Base-by-base conservation (phyloP, 1,140 invertebrate species). In the Tetragnatha versicolor region DNA sequence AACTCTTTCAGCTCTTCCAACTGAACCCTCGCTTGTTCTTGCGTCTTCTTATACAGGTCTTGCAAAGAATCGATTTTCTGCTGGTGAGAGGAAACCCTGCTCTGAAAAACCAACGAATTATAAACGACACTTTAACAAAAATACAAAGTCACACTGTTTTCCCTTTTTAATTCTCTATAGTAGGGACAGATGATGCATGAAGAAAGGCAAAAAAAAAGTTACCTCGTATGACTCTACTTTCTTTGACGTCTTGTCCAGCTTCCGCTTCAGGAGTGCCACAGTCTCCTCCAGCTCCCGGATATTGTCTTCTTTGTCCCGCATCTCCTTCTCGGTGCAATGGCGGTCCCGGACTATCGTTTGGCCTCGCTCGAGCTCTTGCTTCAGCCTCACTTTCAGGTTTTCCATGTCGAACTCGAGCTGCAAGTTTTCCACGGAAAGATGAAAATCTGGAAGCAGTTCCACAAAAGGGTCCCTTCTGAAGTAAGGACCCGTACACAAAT, bases 161-260 rank as follows among this genome's bases (percentile, higher is more conserved):
- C 49, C 10, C 17, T 37, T 31, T 66, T 66, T 61, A 17, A 4
- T 20, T 3, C 31, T 17, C 20, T 33, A 61, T 22, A 7, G 4
- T n/a, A 12, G 9, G 7, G 17, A 20, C 12, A 14, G n/a, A 17
- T 2, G 12, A 60, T 9, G 3, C 20, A 51, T 6, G 22, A 49
- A 51, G 47, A 25, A 0, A 31, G 4, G 17, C 5, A 27, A 6
- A 55, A 39, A 25, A 35, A 20, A 47, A 6, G 3, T 47, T 63
- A 75, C 72, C 63, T 75, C 58, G 51, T 75, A 75, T 33, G 55
- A 63, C 25, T 63, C 51, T 10, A 75, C 63, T 51, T 61, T 49
- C 22, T 49, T 75, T 7, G 29, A 42, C n/a, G 45, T 75, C 25
- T 47, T 20, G 9, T 61, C 58, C 1, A 75, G 4, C 17, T 75